Conservation (phyloP, 2,113 vertebrate species). For the Reinhardtius hippoglossoides region DNA sequence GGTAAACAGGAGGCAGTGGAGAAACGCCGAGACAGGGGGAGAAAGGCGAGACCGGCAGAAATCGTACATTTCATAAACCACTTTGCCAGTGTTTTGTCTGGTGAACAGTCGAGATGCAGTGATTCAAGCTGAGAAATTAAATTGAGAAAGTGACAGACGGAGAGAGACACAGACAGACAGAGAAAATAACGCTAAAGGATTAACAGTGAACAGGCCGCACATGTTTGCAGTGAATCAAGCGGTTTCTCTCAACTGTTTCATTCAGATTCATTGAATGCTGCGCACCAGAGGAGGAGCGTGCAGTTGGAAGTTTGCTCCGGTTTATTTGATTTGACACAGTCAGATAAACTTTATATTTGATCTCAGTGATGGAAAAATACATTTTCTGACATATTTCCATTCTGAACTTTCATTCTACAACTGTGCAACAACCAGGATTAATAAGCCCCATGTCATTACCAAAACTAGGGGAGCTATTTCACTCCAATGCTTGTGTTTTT, state of each 20-base stretch:
- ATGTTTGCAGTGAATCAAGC: not conserved
- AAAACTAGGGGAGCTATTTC: too few species aligned
- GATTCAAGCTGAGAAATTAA: constrained; percentile 66
- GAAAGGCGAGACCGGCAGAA: constrained; percentile 51
- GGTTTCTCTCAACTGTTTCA: constrained; percentile 29
- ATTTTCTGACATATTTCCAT: not conserved
- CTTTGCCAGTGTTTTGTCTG: constrained; percentile 48
- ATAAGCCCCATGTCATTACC: too few species aligned
- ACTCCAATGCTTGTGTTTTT: too few species aligned
- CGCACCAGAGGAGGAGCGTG: not conserved
- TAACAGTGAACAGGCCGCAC: constrained; percentile 13
- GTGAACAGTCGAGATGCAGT: constrained; percentile 45
- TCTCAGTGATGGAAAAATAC: not conserved
- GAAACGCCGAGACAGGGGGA: constrained; percentile 10
- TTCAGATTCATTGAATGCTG: not conserved
- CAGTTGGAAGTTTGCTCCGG: not conserved
- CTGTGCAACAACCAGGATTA: too few species aligned
- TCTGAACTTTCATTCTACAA: not conserved
- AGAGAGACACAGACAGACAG: constrained; percentile 10
- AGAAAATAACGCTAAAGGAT: constrained; percentile 39
- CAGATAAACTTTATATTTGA: too few species aligned
- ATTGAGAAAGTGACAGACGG: constrained; percentile 57
- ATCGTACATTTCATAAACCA: constrained; percentile 51
- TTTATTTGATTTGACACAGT: constrained; percentile 10
- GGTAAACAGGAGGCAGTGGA: constrained; percentile 45